These are phyloP conservation scores for Eupithecia insigniata DNA, from an alignment of 2,888 invertebrate species.

Conservation along the genomic window DNA sequence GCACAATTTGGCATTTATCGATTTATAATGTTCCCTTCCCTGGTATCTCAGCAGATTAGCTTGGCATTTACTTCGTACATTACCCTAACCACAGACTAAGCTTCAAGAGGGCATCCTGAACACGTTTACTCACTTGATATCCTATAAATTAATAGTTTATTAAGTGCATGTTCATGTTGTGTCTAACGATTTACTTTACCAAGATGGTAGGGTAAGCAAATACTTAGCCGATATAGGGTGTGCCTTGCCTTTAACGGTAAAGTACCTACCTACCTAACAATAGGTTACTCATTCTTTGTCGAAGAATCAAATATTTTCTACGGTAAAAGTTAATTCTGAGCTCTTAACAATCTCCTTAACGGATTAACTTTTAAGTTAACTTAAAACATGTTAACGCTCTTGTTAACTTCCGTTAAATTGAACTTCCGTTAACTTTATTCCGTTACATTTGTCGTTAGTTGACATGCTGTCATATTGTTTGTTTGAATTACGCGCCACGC, in stretches of 20 bases:
- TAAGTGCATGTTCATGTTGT: constrained; percentile 37
- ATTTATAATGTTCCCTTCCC: constrained; percentile 27
- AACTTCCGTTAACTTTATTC: too few relatives aligned
- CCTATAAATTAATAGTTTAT: constrained; percentile 35
- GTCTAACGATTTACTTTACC: constrained; percentile 47
- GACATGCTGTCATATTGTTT: too few relatives aligned
- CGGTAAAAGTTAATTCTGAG: too few relatives aligned
- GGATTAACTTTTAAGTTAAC: too few relatives aligned
- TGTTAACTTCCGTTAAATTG: too few relatives aligned
- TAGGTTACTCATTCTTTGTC: too few relatives aligned
- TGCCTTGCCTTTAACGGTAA: not conserved
- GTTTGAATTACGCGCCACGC: too few relatives aligned
- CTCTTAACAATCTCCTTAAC: too few relatives aligned
- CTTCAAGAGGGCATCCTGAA: constrained; percentile 32
- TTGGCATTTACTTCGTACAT: constrained; percentile 35
- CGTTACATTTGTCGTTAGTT: too few relatives aligned
- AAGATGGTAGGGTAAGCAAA: constrained; percentile 49
- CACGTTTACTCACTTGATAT: constrained; percentile 35
- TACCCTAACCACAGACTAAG: constrained; percentile 33
- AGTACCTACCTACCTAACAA: not conserved
- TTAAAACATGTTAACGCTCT: too few relatives aligned
- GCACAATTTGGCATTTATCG: constrained; percentile 28
- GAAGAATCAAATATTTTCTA: too few relatives aligned
- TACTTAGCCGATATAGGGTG: constrained; percentile 34
- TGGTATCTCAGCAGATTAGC: constrained; percentile 28